Evolutionary conservation across 2,797 vertebrate species (phyloP).

Genomic region (Mallotus villosus): DNA sequence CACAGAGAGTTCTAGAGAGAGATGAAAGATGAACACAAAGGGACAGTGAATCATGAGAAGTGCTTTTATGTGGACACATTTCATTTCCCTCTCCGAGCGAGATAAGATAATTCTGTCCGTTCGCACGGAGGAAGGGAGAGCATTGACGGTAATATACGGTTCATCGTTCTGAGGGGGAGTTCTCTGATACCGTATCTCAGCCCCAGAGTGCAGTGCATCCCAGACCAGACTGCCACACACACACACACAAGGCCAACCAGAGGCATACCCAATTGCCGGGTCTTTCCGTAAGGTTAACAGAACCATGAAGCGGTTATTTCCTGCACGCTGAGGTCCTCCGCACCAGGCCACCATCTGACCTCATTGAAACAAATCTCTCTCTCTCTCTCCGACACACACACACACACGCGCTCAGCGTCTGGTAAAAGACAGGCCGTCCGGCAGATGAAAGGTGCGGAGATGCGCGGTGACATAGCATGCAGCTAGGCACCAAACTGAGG

Average conservation of each 20-base stretch:
- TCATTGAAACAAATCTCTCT: background rate
- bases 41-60: no score
- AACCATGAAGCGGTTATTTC: slow-evolving; percentile 43
- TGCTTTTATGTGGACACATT: background rate
- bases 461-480: slow-evolving; percentile 22
- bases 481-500: background rate
- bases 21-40: no score
- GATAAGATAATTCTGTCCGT: background rate
- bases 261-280: slow-evolving; percentile 19
- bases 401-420: background rate
- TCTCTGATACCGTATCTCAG: no score
- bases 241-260: slow-evolving; percentile 24
- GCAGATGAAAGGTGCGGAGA: slow-evolving; percentile 22
- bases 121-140: no score
- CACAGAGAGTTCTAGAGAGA: no score
- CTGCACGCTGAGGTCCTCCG: slow-evolving; percentile 39
- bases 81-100: background rate
- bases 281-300: slow-evolving; percentile 36
- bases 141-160: background rate
- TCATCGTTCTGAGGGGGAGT: background rate
- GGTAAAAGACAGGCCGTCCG: background rate
- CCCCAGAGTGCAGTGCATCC: no score
- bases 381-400: background rate
- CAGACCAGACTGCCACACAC: background rate
- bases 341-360: slow-evolving; percentile 1